Base-by-base conservation (phyloP, 92 coral and sea anemone genomes). In the Ricordea florida region DNA sequence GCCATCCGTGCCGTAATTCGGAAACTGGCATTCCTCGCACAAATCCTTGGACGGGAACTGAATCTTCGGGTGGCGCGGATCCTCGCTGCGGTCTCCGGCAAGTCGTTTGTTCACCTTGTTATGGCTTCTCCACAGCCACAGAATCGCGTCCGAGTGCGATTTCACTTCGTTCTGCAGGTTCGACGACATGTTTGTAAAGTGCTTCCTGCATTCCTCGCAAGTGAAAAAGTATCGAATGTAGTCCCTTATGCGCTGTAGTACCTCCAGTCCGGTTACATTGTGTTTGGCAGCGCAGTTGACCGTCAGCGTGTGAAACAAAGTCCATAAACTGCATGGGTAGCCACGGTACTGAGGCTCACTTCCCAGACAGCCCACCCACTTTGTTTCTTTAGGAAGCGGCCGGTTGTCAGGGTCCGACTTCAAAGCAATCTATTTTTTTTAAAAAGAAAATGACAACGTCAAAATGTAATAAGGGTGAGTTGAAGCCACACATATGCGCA, bases 81-180 rank as follows among this genome's bases (percentile, higher is more conserved):
- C 97, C 27, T 90, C 94, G 14, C 99, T 92, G n/a, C 57, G 63
- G 46, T 96, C 96, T 8, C 89, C 85, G 15, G 77, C 89, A 69
- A 96, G 86, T 42, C 99, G 89, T 29, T 80, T 80, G 84, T 96
- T 96, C 9, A 94, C 99, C 33, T 50, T 86, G 62, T 96, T 96
- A 66, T 96, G 99, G 2, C 91, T 90, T 9, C 89, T 68, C 99
- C 99, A 96, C 11, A 96, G 81, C 99, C 99, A 96, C 24, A 89
- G 27, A 23, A 96, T 90, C 14, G 96, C 99, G 2, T 80, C 93
- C 42, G 87, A 82, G 44, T 76, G 89, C 4, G 91, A 55, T 3
- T 59, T 30, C n/a, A 96, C 99, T 44, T 92, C 96, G 2, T 76
- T 41, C 51, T 78, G 83, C 20, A 96, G 81, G 44, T 86, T 74